Percentiles rank a stretch among this genome's conserved stretches.
Conservation (phyloP, 2,113 vertebrate genomes). For the Donacobius atricapilla region DNA sequence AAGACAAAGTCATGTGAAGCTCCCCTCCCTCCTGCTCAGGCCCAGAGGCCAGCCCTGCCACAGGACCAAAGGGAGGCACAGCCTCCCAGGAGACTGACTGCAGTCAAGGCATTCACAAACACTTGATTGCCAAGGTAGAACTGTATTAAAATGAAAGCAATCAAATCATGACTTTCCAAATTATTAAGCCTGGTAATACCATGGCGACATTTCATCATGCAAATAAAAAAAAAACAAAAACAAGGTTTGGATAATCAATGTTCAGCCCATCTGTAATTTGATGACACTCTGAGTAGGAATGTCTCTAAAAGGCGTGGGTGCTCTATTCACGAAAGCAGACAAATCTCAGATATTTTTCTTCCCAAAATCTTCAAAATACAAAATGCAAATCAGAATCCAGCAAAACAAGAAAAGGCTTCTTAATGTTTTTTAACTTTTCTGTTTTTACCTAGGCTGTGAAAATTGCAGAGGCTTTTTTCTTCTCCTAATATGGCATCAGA, state of each 20-base stretch:
- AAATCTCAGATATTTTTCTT: background rate
- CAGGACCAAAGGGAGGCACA: background rate
- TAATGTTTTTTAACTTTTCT: background rate
- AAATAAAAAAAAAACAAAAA: background rate
- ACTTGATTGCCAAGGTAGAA: background rate
- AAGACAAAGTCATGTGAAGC: accelerated
- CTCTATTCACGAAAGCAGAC: background rate
- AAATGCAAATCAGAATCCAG: background rate
- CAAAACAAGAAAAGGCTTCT: background rate
- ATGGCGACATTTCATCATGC: background rate
- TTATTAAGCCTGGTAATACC: background rate
- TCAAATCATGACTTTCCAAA: background rate
- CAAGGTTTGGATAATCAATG: background rate
- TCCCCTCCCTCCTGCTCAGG: background rate
- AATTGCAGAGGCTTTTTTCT: background rate
- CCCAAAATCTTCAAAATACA: background rate
- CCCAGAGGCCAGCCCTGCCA: background rate
- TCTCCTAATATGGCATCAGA: background rate
- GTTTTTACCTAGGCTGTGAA: background rate
- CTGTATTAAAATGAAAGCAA: background rate
- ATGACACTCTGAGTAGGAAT: background rate
- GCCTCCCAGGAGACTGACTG: background rate
- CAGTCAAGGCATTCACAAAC: background rate
- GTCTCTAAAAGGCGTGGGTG: background rate
- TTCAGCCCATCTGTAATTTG: background rate